Conservation (phyloP, 2,113 vertebrate species). For the Oenanthe melanoleuca region DNA sequence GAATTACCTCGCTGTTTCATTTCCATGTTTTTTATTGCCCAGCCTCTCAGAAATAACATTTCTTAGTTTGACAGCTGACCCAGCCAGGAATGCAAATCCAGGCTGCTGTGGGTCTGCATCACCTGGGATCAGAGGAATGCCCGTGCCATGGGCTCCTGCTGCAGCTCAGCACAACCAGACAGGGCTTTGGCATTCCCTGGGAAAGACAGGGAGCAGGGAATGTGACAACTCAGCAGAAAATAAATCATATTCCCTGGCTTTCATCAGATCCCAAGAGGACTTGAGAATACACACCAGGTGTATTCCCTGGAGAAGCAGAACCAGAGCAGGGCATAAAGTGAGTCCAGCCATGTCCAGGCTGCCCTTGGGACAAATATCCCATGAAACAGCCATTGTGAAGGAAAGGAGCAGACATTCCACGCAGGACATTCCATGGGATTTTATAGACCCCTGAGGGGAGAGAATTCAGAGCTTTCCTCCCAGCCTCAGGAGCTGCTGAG, state of each 20-base stretch:
- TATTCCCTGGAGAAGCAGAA: background rate
- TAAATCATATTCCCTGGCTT: background rate
- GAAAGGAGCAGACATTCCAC: background rate
- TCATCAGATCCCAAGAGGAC: background rate
- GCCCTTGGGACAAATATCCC: background rate
- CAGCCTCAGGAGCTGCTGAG: background rate
- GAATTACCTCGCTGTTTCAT: background rate
- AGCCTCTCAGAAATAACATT: slow-evolving; percentile 5
- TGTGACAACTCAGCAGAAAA: background rate
- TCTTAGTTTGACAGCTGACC: slow-evolving; percentile 11
- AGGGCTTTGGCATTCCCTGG: background rate
- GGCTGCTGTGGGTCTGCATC: background rate
- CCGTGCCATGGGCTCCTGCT: background rate
- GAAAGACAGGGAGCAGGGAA: background rate
- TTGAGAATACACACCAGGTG: background rate
- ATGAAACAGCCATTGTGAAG: background rate
- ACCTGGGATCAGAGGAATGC: background rate
- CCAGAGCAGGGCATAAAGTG: accelerated
- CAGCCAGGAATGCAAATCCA: background rate
- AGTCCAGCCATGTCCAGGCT: background rate
- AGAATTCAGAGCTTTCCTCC: slow-evolving; percentile 4
- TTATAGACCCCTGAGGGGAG: background rate
- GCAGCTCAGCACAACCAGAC: background rate
- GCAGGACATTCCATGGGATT: background rate
- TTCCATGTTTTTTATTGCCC: slow-evolving; percentile 14